These are phyloP conservation scores for Cettia cetti DNA, from an alignment of 2,113 vertebrate species.

Conservation along the genomic window DNA sequence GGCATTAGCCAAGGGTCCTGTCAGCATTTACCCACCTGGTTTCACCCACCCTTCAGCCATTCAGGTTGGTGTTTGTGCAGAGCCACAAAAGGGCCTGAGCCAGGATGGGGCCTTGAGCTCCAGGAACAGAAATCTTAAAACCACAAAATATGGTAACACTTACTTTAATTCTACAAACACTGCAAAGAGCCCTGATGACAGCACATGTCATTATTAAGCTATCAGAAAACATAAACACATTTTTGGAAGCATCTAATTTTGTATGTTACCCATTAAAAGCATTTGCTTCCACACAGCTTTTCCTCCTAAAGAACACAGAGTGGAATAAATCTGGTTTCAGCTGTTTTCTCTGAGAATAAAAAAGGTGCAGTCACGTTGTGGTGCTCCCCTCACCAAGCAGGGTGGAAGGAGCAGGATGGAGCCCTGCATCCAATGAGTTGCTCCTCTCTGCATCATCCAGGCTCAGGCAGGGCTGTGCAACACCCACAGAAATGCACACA, in stretches of 20 bases:
- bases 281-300: neutral
- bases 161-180: neutral
- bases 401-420: neutral
- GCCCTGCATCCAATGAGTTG: neutral
- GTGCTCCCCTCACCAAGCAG: neutral
- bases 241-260: constrained; percentile 8
- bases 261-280: neutral
- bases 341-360: neutral
- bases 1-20: neutral
- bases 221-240: neutral
- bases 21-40: neutral
- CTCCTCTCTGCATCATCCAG: neutral
- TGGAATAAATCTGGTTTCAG: neutral
- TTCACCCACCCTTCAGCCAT: neutral
- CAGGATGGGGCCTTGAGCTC: neutral
- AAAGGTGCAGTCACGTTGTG: fast-evolving
- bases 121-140: neutral
- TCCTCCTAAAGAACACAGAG: neutral
- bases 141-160: neutral
- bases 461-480: neutral
- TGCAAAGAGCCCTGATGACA: neutral
- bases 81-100: neutral
- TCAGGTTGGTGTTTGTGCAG: neutral
- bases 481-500: neutral
- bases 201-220: neutral